These are phyloP conservation scores for Pseudomyrmex pallidus DNA, from an alignment of 1,140 invertebrate species.

Conservation along the genomic window DNA sequence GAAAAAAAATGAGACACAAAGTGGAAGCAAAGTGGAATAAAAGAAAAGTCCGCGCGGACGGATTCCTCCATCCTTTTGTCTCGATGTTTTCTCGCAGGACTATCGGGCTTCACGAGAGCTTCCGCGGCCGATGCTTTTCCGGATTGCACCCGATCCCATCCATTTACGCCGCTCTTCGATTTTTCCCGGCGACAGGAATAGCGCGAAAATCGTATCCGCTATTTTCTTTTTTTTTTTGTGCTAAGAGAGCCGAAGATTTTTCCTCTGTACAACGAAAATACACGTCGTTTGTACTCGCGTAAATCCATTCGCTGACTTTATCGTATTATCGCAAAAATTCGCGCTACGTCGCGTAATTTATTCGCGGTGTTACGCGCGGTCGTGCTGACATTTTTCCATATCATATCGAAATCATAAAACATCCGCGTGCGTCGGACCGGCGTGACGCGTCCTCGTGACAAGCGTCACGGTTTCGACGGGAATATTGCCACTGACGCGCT, in stretches of 20 bases:
- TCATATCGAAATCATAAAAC: conserved; percentile 48
- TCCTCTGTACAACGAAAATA: conserved; percentile 7
- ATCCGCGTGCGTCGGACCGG: conserved; percentile 23
- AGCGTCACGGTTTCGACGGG: conserved; percentile 41
- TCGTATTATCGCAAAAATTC: not conserved
- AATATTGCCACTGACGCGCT: conserved; percentile 49
- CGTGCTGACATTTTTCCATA: conserved; percentile 3
- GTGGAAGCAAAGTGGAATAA: not conserved
- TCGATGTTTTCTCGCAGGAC: conserved; percentile 61
- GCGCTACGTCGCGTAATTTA: conserved; percentile 21
- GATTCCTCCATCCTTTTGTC: conserved; percentile 48
- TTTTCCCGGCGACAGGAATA: conserved; percentile 34
- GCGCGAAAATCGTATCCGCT: conserved; percentile 51
- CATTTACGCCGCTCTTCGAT: conserved; percentile 55
- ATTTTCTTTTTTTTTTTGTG: not conserved
- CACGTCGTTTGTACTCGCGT: not conserved
- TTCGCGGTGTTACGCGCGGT: not conserved
- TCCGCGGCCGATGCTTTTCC: conserved; percentile 56
- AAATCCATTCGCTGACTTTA: conserved; percentile 25
- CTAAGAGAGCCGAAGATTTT: conserved; percentile 17
- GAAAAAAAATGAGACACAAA: not conserved
- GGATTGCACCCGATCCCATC: conserved; percentile 29
- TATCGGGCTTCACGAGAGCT: conserved; percentile 58
- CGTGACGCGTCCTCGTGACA: conserved; percentile 31
- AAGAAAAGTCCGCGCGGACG: conserved; percentile 6